A percentile compares a stretch with the other conserved stretches of the same genome.
phyloP scores from a whole-genome alignment of 1,140 invertebrate species.

The Cepaea nemoralis region DNA sequence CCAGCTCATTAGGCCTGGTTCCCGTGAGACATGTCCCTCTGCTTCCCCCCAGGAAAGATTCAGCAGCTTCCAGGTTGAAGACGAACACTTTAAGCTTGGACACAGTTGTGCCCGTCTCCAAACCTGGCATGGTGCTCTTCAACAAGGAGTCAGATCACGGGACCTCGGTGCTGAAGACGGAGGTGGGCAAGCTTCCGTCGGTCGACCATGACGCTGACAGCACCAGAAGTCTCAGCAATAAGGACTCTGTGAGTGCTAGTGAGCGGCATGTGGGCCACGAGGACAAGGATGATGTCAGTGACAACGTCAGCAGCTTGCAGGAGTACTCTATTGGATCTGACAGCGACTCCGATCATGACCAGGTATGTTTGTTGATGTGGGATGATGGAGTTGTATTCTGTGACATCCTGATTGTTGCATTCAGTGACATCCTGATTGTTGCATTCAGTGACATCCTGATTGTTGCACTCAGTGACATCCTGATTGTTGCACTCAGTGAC shows the following conservation, averaged over 20 bases:
- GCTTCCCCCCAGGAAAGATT: conserved; percentile 4
- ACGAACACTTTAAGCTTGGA: conserved; percentile 21
- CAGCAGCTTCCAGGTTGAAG: not conserved
- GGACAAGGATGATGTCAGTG: not conserved
- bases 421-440: no score
- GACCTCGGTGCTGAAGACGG: conserved; percentile 25
- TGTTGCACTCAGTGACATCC: no score
- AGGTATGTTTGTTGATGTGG: conserved; percentile 45
- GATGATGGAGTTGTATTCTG: conserved; percentile 16
- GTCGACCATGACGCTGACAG: not conserved
- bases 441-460: no score
- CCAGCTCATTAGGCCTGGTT: conserved; percentile 17
- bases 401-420: no score
- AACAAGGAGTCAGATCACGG: not conserved
- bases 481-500: no score
- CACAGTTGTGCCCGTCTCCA: conserved; percentile 37
- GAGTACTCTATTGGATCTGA: conserved; percentile 45
- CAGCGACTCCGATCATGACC: conserved; percentile 59
- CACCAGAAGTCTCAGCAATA: not conserved
- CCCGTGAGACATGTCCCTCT: conserved; percentile 5
- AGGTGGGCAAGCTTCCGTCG: not conserved
- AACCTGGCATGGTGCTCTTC: not conserved
- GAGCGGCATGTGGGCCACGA: not conserved
- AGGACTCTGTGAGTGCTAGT: not conserved
- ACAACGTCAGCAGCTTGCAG: conserved; percentile 22